These are phyloP conservation scores for Magallana angulata DNA, from an alignment of 1,140 invertebrate genomes.

Conservation along the genomic window DNA sequence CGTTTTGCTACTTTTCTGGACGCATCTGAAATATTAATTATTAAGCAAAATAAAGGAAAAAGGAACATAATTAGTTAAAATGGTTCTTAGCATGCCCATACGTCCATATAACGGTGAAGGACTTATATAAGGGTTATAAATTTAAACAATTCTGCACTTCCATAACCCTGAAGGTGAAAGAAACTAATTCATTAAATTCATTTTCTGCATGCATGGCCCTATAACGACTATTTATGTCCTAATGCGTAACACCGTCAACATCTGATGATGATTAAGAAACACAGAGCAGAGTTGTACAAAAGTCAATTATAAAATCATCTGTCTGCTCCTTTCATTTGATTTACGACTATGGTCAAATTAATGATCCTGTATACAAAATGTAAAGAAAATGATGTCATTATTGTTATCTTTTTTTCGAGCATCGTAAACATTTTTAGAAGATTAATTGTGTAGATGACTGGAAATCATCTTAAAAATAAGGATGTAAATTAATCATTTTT, in stretches of 20 bases:
- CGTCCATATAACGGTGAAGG: constrained; percentile 12
- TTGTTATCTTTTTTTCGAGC: too few relatives aligned
- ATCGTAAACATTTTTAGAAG: too few relatives aligned
- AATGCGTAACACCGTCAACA: not conserved
- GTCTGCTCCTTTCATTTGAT: not conserved
- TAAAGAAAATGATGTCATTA: too few relatives aligned
- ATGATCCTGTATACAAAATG: not conserved
- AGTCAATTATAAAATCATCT: constrained; percentile 30
- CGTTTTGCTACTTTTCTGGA: not conserved
- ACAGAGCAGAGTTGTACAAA: constrained; percentile 16
- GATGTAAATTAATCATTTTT: too few relatives aligned
- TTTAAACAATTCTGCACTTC: constrained; percentile 6
- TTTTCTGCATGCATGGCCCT: constrained; percentile 13
- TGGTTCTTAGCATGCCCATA: not conserved
- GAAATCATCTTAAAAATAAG: too few relatives aligned
- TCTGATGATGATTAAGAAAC: constrained; percentile 20
- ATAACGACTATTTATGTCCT: not conserved
- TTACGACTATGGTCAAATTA: not conserved
- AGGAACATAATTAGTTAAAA: not conserved
- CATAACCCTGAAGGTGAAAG: not conserved
- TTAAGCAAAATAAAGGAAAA: not conserved
- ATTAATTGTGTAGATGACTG: too few relatives aligned
- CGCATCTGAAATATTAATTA: constrained; percentile 5
- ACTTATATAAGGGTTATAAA: not conserved
- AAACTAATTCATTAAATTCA: not conserved